Conservation (phyloP, 2,113 vertebrate species). For the Malurus elegans region DNA sequence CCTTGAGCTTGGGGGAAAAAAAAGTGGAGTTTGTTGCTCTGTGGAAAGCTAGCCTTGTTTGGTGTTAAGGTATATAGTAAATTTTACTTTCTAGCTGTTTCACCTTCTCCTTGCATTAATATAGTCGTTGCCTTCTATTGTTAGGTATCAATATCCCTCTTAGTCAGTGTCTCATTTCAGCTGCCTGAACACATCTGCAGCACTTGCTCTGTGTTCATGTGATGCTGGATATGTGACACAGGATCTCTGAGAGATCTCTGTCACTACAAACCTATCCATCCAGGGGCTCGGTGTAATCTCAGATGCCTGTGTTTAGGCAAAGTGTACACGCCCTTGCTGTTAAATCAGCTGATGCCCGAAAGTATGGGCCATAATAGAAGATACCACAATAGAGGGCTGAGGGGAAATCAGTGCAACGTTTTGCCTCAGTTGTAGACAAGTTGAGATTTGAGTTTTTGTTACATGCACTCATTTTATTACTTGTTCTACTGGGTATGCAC, state of each 20-base stretch:
- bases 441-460: not conserved
- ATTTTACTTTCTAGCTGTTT: not conserved
- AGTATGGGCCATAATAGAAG: not conserved
- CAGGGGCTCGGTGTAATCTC: not conserved
- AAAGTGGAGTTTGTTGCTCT: not conserved
- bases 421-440: rapidly evolving
- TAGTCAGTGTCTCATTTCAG: not conserved
- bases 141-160: not conserved
- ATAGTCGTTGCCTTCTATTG: not conserved
- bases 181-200: not conserved
- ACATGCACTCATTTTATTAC: not conserved
- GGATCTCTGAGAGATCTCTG: not conserved
- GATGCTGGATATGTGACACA: not conserved
- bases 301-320: not conserved
- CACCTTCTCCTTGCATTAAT: not conserved
- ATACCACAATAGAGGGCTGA: not conserved
- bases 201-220: not conserved
- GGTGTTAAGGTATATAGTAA: not conserved
- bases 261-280: not conserved
- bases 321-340: not conserved
- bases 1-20: not conserved
- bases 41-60: not conserved
- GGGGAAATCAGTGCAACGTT: not conserved
- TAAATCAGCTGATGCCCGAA: not conserved
- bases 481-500: not conserved